These are phyloP conservation scores for Drosophila punjabiensis DNA, from an alignment of 1,140 invertebrate genomes.

Conservation along the genomic window DNA sequence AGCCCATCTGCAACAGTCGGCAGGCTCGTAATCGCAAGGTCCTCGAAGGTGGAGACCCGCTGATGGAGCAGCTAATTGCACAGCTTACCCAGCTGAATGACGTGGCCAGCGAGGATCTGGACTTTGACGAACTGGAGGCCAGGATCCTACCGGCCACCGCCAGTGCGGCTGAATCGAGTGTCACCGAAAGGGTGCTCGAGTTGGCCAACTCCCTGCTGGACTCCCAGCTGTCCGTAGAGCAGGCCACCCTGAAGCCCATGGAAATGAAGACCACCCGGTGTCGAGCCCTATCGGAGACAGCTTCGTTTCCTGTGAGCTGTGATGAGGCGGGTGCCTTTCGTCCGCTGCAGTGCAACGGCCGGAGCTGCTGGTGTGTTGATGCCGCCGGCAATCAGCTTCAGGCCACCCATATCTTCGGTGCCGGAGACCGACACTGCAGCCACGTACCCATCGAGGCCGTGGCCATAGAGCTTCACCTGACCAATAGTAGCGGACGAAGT, in stretches of 20 bases:
- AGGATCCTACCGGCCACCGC: conserved; percentile 21
- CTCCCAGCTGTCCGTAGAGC: conserved; percentile 67
- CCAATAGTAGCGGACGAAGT: conserved; percentile 53
- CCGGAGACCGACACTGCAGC: conserved; percentile 79
- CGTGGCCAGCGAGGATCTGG: conserved; percentile 85
- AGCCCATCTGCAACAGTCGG: conserved; percentile 91
- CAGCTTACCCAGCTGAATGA: conserved; percentile 88
- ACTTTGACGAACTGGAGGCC: conserved; percentile 66
- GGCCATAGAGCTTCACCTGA: conserved; percentile 78
- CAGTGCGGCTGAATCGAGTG: conserved; percentile 32
- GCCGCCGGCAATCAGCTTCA: conserved; percentile 92
- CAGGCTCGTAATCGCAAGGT: conserved; percentile 88
- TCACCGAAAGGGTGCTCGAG: conserved; percentile 79
- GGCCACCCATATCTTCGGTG: conserved; percentile 88
- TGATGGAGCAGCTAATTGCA: conserved; percentile 89
- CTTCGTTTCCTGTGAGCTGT: conserved; percentile 87
- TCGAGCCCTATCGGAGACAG: conserved; percentile 87
- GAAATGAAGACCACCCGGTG: conserved; percentile 87
- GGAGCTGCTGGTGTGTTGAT: conserved; percentile 93
- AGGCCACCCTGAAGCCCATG: conserved; percentile 58
- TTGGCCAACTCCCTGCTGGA: conserved; percentile 83
- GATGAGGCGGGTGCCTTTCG: conserved; percentile 90
- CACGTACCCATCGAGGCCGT: conserved; percentile 80
- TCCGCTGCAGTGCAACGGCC: conserved; percentile 90
- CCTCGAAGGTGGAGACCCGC: conserved; percentile 77